These are phyloP conservation scores for Erethizon dorsatum DNA, from an alignment of 2,797 vertebrate species.

Conservation along the genomic window DNA sequence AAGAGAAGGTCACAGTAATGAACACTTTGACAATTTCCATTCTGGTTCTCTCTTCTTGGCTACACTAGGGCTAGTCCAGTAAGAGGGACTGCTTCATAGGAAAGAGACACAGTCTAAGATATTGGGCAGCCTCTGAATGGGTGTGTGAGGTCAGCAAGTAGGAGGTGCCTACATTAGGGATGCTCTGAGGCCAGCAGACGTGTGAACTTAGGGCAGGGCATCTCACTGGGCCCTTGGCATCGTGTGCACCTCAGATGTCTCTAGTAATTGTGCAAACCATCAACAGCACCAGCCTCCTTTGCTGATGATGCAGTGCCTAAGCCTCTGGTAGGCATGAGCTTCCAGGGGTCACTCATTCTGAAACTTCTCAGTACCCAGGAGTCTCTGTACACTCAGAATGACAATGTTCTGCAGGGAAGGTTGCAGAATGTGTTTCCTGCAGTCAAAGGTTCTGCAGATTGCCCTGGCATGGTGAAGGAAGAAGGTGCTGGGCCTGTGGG, in stretches of 20 bases:
- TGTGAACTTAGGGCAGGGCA: accelerated
- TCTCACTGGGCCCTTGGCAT: background rate
- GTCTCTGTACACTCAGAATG: accelerated
- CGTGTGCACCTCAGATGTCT: accelerated
- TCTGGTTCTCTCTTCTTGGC: background rate
- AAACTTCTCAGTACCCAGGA: background rate
- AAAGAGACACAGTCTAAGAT: background rate
- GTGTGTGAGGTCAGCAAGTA: background rate
- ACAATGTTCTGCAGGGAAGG: accelerated
- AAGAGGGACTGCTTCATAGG: background rate
- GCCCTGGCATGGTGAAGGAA: background rate
- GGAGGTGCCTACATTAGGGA: background rate
- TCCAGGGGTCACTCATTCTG: background rate
- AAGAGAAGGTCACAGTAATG: background rate
- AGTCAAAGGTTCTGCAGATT: accelerated
- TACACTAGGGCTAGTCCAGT: accelerated
- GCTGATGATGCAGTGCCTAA: accelerated
- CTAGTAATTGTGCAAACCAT: background rate
- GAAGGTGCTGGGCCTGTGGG: no score
- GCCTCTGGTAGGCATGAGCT: no score
- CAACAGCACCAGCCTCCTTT: background rate
- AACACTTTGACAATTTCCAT: background rate
- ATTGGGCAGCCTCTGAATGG: accelerated
- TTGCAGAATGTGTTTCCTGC: background rate
- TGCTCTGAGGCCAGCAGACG: accelerated